Evolutionary conservation across 64 coral and sea anemone species (phyloP).

Genomic region (Montipora sp.): DNA sequence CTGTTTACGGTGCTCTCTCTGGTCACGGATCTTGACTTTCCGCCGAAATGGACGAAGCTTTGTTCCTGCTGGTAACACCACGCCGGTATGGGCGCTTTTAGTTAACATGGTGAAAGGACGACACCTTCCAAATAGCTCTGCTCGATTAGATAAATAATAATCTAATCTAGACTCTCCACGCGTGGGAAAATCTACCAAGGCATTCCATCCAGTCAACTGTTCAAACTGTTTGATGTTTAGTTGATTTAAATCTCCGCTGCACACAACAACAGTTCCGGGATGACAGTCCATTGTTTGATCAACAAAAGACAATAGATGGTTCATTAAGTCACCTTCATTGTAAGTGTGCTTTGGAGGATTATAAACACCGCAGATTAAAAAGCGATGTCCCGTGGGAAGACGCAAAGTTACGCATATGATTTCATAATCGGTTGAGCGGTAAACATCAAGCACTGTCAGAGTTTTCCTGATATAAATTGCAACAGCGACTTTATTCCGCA

Average conservation of each 20-base stretch:
- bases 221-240: conserved; percentile 18
- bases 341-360: conserved; percentile 48
- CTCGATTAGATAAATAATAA: conserved; percentile 5
- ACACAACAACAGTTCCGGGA: conserved; percentile 6
- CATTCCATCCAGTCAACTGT: conserved; percentile 14
- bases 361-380: conserved; percentile 49
- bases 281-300: conserved; percentile 6
- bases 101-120: conserved; percentile 36
- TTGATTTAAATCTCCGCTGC: conserved; percentile 9
- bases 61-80: conserved; percentile 49
- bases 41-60: conserved; percentile 37
- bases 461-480: conserved; percentile 50
- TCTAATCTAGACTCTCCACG: conserved; percentile 10
- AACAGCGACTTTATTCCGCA: too few species aligned
- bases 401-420: conserved; percentile 37
- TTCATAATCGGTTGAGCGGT: conserved; percentile 32
- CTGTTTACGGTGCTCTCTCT: conserved; percentile 27
- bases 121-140: conserved; percentile 5
- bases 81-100: conserved; percentile 44
- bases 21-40: conserved; percentile 38
- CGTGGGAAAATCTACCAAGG: conserved; percentile 14
- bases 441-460: conserved; percentile 36
- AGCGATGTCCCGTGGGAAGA: conserved; percentile 31
- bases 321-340: conserved; percentile 49
- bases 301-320: conserved; percentile 10